Percentiles rank a stretch among this genome's conserved stretches.
Conservation (phyloP, 2,113 vertebrate species). For the Aramus guarauna region DNA sequence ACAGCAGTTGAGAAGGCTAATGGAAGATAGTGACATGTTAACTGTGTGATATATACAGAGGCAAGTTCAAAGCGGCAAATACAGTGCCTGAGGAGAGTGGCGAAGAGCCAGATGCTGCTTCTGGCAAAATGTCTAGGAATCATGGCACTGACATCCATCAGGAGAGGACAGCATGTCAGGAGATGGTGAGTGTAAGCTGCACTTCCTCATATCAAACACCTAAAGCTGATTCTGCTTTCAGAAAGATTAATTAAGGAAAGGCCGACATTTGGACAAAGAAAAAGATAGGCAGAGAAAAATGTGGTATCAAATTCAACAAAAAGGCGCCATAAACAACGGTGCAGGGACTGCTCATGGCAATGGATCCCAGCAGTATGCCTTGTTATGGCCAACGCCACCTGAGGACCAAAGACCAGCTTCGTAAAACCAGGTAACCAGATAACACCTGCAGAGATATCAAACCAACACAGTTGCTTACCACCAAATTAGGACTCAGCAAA, state of each 20-base stretch:
- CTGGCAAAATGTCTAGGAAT: not conserved
- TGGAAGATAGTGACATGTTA: slow-evolving; percentile 1
- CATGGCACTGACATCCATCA: not conserved
- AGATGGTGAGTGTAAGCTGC: not conserved
- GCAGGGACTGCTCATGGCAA: not conserved
- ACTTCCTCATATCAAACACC: not conserved
- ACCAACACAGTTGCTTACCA: not conserved
- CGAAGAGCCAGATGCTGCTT: slow-evolving; percentile 18
- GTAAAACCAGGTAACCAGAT: not conserved
- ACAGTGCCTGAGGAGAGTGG: not conserved
- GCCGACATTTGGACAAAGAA: not conserved
- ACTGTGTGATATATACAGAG: not conserved
- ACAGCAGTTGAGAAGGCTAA: not conserved
- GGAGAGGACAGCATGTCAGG: not conserved
- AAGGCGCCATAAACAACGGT: not conserved
- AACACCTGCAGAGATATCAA: not conserved
- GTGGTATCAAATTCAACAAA: not conserved
- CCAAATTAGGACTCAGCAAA: not conserved
- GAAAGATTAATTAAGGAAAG: slow-evolving; percentile 9
- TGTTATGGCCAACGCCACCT: not conserved
- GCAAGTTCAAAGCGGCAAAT: slow-evolving; percentile 31
- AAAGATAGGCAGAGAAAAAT: not conserved
- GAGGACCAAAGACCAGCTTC: not conserved
- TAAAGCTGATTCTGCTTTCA: not conserved
- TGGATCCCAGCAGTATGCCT: not conserved